Percentiles rank a stretch among this genome's conserved stretches.
These are phyloP conservation scores for Acrobasis repandana DNA, from an alignment of 2,888 invertebrate species.

Conservation along the genomic window DNA sequence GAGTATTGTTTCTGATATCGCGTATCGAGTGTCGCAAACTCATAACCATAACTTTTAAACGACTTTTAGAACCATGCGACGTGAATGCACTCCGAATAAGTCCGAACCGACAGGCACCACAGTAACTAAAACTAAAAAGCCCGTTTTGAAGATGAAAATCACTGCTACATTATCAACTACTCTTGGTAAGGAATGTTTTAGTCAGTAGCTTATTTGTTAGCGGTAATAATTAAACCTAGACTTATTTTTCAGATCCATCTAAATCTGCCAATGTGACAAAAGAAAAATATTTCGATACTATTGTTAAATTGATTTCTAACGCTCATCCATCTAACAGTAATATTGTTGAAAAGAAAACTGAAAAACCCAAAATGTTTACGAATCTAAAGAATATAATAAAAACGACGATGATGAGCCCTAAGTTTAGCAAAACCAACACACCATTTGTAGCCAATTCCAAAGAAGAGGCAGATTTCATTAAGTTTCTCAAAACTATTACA, in stretches of 20 bases:
- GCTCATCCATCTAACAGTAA: background rate
- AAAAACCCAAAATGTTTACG: background rate
- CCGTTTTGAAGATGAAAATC: background rate
- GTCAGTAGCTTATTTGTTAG: background rate
- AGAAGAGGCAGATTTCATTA: background rate
- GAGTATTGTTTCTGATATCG: conserved; percentile 38
- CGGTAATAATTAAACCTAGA: background rate
- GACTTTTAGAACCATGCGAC: conserved; percentile 25
- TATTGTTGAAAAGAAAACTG: background rate
- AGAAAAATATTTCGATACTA: background rate
- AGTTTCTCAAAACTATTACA: too few relatives aligned
- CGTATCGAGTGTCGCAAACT: background rate
- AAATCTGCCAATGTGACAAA: background rate
- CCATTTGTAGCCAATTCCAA: conserved; percentile 12
- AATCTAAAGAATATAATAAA: background rate
- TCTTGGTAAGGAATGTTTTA: background rate
- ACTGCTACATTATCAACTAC: background rate
- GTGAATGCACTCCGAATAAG: conserved; percentile 33
- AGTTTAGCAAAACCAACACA: conserved; percentile 18
- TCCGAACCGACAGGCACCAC: background rate
- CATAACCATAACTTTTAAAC: conserved; percentile 18
- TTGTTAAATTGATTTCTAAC: conserved; percentile 1
- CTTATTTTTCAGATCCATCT: background rate
- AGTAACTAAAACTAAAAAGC: background rate
- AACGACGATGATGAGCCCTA: conserved; percentile 9